Percentiles rank a stretch among this genome's conserved stretches.
phyloP scores from a whole-genome alignment of 2,113 vertebrate species.

The Stegostoma tigrinum region DNA sequence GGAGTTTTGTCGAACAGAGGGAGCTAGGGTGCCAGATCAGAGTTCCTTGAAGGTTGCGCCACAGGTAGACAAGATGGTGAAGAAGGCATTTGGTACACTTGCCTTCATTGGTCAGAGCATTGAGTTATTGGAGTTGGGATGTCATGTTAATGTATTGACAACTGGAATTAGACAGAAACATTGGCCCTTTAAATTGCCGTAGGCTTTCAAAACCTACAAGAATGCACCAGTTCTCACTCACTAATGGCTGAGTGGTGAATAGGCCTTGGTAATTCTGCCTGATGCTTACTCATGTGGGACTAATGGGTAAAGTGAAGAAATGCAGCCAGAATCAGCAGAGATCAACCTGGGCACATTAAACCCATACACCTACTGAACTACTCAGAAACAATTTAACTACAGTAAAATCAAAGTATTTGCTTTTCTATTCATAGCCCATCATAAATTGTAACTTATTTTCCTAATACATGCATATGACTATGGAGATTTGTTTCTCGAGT shows the following conservation, averaged over 20 bases:
- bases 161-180: neutral
- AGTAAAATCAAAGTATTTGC: neutral
- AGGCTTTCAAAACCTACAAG: neutral
- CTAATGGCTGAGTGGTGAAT: neutral
- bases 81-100: too few relatives aligned
- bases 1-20: too few relatives aligned
- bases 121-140: too few relatives aligned
- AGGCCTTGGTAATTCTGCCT: neutral
- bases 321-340: neutral
- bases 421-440: neutral
- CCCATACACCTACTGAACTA: neutral
- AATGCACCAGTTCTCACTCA: neutral
- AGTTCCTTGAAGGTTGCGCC: too few relatives aligned
- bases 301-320: neutral
- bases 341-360: neutral
- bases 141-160: too few relatives aligned
- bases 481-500: neutral
- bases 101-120: too few relatives aligned
- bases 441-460: neutral
- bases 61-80: too few relatives aligned
- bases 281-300: neutral
- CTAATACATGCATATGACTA: neutral
- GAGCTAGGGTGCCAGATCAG: too few relatives aligned
- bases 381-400: neutral
- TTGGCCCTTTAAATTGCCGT: neutral